Percentiles rank a stretch among this genome's conserved stretches.
Evolutionary conservation across 2,113 vertebrate species (phyloP).

Genomic region (Mungos mungo): DNA sequence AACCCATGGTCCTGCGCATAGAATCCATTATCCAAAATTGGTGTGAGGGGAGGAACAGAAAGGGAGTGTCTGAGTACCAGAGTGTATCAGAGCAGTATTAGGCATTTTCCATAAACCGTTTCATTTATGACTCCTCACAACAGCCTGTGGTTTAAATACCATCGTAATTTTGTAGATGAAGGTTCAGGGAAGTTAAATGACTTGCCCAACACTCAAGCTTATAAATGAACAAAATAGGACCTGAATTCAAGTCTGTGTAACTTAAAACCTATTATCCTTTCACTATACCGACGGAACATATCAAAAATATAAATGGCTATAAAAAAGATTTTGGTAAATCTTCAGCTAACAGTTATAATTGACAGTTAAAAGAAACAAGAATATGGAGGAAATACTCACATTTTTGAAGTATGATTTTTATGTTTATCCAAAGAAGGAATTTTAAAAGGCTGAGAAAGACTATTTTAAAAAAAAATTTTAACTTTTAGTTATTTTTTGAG

Average conservation of each 20-base stretch:
- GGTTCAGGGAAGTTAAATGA: conserved; percentile 20
- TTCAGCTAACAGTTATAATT: neutral
- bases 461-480: neutral
- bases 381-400: neutral
- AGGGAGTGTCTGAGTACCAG: neutral
- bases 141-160: neutral
- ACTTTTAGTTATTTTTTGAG: no score
- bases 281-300: neutral
- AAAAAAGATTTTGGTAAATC: conserved; percentile 23
- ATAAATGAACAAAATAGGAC: neutral
- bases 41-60: neutral
- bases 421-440: neutral
- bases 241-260: conserved; percentile 2
- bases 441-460: conserved; percentile 33
- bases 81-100: neutral
- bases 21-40: neutral
- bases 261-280: conserved; percentile 6
- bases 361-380: neutral
- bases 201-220: conserved; percentile 4
- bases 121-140: neutral
- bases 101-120: neutral
- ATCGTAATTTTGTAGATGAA: conserved; percentile 22
- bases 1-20: neutral
- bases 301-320: conserved; percentile 11
- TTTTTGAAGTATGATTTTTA: neutral